phyloP scores from a whole-genome alignment of 2,888 invertebrate species.

The Brenthis hecate region DNA sequence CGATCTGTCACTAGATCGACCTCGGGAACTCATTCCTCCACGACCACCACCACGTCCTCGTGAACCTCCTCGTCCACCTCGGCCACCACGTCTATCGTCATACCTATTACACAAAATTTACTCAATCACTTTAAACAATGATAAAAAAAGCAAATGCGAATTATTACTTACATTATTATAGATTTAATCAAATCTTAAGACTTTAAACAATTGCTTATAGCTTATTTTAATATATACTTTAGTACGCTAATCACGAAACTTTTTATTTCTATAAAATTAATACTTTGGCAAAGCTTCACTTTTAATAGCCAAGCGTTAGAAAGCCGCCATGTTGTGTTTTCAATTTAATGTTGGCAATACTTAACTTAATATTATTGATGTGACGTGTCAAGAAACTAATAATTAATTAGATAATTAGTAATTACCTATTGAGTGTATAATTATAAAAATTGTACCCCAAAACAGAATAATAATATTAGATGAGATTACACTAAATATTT shows the following conservation, averaged over 20 bases:
- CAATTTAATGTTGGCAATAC: conserved; percentile 27
- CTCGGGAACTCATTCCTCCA: conserved; percentile 48
- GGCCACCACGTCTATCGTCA: conserved; percentile 78
- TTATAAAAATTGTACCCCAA: not conserved
- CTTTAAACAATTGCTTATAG: conserved; percentile 8
- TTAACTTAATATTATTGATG: conserved; percentile 21
- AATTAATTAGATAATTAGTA: not conserved
- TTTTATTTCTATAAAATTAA: conserved; percentile 6
- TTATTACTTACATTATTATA: conserved; percentile 56
- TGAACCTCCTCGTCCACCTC: conserved; percentile 59
- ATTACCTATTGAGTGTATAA: not conserved
- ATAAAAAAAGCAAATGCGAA: conserved; percentile 31
- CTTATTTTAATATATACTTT: not conserved
- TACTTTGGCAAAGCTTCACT: conserved; percentile 33
- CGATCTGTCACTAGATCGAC: conserved; percentile 66
- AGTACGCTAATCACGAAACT: not conserved
- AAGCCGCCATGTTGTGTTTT: conserved; percentile 42
- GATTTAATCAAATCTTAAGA: not conserved
- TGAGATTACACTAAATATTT: too few relatives aligned
- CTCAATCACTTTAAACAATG: conserved; percentile 30
- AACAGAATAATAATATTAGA: not conserved
- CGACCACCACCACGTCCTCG: conserved; percentile 59
- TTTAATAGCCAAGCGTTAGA: conserved; percentile 32
- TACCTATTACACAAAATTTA: conserved; percentile 59
- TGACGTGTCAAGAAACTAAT: conserved; percentile 30